Evolutionary conservation across 2,888 invertebrate species (phyloP).

Genomic region (Tubulanus polymorphus): DNA sequence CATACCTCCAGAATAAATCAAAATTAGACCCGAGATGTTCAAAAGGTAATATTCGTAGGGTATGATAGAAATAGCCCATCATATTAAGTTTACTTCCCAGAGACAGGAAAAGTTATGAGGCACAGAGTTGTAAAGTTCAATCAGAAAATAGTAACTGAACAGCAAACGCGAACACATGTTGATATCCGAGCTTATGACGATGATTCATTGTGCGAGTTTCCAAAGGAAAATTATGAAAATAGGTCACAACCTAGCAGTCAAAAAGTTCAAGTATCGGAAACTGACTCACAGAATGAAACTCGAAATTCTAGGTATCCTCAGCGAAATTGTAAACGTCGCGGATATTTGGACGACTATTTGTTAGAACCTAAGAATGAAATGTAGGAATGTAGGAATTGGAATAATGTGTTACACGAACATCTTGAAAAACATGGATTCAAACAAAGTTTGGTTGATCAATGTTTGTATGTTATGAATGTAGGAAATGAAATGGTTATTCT

Average conservation of each 20-base stretch:
- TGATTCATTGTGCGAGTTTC: too few species aligned
- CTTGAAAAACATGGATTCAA: conserved; percentile 12
- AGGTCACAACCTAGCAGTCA: too few species aligned
- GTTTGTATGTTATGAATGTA: conserved; percentile 7
- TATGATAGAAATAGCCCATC: conserved; percentile 12
- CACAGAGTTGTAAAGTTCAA: conserved; percentile 10
- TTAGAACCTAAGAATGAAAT: conserved; percentile 9
- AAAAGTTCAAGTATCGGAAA: not conserved
- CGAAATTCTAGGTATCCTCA: not conserved
- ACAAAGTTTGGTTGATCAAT: conserved; percentile 10
- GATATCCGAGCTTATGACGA: too few species aligned
- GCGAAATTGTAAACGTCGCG: conserved; percentile 3
- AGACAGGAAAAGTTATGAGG: conserved; percentile 4
- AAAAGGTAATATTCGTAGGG: conserved; percentile 11
- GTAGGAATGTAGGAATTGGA: conserved; percentile 22
- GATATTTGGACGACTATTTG: conserved; percentile 13
- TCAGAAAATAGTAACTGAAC: too few species aligned
- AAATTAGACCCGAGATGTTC: conserved; percentile 16
- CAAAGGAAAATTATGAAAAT: too few species aligned
- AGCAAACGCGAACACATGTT: too few species aligned
- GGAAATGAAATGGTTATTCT: conserved; percentile 8
- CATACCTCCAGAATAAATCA: conserved; percentile 8
- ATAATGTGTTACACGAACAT: conserved; percentile 12
- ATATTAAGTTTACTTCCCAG: conserved; percentile 14
- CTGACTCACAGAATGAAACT: not conserved